Percentiles rank a stretch among this genome's conserved stretches.
Conservation (phyloP, 92 coral and sea anemone species). For the Pocillopora grandis region DNA sequence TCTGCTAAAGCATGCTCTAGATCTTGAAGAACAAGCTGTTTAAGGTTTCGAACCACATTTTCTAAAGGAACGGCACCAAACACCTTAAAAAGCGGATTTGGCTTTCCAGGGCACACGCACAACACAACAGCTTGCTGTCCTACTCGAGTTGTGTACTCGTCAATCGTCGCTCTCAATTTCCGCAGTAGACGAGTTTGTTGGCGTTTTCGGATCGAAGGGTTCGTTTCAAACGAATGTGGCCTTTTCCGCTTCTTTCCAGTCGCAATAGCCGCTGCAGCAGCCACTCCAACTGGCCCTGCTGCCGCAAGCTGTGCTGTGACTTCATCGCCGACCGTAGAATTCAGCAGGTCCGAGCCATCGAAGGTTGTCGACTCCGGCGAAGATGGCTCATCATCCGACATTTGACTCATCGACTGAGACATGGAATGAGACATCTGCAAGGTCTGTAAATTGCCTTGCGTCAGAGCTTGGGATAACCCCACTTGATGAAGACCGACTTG, state of each 20-base stretch:
- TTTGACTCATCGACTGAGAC: conserved; percentile 65
- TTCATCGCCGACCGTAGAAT: conserved; percentile 82
- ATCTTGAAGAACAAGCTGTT: conserved; percentile 90
- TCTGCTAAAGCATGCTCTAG: conserved; percentile 94
- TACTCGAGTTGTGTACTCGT: conserved; percentile 98
- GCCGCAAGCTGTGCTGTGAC: conserved; percentile 98
- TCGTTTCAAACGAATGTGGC: conserved; percentile 97
- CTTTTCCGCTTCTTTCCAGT: conserved; percentile 97
- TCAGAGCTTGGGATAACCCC: conserved; percentile 73
- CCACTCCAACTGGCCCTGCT: conserved; percentile 98
- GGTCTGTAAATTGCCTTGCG: conserved; percentile 77
- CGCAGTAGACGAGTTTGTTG: conserved; percentile 97
- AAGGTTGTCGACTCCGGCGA: conserved; percentile 97
- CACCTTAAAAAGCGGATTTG: conserved; percentile 93
- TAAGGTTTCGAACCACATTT: conserved; percentile 87
- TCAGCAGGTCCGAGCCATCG: conserved; percentile 91
- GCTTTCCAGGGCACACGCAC: conserved; percentile 98
- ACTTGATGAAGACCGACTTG: conserved; percentile 72
- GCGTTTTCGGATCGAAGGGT: conserved; percentile 98
- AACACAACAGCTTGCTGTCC: conserved; percentile 98
- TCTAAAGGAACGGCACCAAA: conserved; percentile 99
- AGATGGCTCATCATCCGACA: conserved; percentile 94
- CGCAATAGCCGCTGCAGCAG: conserved; percentile 99
- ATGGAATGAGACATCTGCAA: conserved; percentile 67
- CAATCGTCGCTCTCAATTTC: conserved; percentile 91